Evolutionary conservation across 64 coral and sea anemone genomes (phyloP), one percentile per base, ranked within the genome.

Genomic region (Hydrozoanthus tunicans): DNA sequence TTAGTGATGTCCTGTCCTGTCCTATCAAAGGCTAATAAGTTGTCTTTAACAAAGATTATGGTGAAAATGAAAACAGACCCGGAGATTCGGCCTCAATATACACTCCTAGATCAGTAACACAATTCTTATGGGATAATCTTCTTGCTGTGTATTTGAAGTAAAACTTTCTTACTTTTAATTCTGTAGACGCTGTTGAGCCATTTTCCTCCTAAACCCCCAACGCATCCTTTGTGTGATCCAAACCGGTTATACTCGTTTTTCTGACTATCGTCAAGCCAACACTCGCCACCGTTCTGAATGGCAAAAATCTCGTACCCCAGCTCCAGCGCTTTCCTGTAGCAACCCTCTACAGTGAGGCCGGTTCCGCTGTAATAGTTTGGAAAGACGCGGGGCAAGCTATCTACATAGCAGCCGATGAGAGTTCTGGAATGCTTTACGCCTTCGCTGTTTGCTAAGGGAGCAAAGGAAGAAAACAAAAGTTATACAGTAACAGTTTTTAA

Each of bases 391-490:
- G 23, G 32, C 27, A 17, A 53, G 0, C 54, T 79, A 61, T 82
- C 80, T 7, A 10, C 5, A 32, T 32, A 82, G 27, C 80, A 82
- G 9, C 80, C 80, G 4, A 82, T 24, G 13, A 74, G 71, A 51
- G 71, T 74, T 8, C 26, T 74, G 71, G 71, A 74, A 74, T 74
- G 71, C 51, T 74, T 74, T 3, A 74, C 71, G 26, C 71, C 71
- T 51, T 74, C 71, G 51, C 26, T 74, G 71, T 32, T 43, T 74
- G 71, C 71, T 74, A 74, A 74, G 26, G 51, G 9, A 51, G 71
- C 7, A 74, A 32, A 43, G 13, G 71, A 74, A 74, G 26, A 10
- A 56, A 65, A 65, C 63, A 65, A 65, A 65, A 65, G 10, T 65
- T 65, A 13, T 65, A 65, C 63, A 65, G 32, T 43, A 26, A 71